Base-by-base conservation (phyloP, 2,888 invertebrate genomes). In the Girardia tigrina region DNA sequence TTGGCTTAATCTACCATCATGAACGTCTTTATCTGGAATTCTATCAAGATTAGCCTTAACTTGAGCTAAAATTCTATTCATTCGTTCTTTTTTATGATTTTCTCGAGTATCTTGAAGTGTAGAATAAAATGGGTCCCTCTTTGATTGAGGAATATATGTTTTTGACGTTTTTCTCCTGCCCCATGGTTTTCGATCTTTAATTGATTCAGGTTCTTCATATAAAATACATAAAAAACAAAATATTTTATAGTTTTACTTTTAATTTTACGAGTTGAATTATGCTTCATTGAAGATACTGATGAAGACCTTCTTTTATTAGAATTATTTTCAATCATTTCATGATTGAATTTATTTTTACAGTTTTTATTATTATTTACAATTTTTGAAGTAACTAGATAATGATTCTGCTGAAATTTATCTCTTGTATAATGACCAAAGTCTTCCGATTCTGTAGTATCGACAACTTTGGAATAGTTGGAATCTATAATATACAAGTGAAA, bases 21-120 rank as follows among this genome's bases (percentile, higher is more conserved):
- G n/a, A 8, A 56, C 8, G 4, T 56, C 56, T 20, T 56, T 56
- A 12, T 56, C 56, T 20, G 56, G 56, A n/a, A 56, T 56, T n/a
- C 56, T 56, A 56, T 56, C 56, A n/a, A 56, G n/a, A 56, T 56
- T 56, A 8, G 56, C 56, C 23, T 56, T 56, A 6, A 56, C 56
- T 56, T 8, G n/a, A 2, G 56, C 56, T 8, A 56, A 16, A 56
- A 56, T 56, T n/a, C n/a, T 56, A 56, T 56, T 56, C 2, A 56
- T 23, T 56, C 56, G 56, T 2, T 56, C 8, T 56, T 56, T n/a
- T 56, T 56, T 56, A 12, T 56, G 56, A 2, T 6, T n/a, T 56
- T 56, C 56, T 56, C 56, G 56, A 56, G 56, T 56, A 6, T 56
- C 56, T 56, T 56, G 56, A 56, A 2, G 23, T 56, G 56, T 56